Percentiles rank a stretch among this genome's conserved stretches.
These are phyloP conservation scores for Tachycineta bicolor DNA, from an alignment of 2,113 vertebrate species.

Conservation along the genomic window DNA sequence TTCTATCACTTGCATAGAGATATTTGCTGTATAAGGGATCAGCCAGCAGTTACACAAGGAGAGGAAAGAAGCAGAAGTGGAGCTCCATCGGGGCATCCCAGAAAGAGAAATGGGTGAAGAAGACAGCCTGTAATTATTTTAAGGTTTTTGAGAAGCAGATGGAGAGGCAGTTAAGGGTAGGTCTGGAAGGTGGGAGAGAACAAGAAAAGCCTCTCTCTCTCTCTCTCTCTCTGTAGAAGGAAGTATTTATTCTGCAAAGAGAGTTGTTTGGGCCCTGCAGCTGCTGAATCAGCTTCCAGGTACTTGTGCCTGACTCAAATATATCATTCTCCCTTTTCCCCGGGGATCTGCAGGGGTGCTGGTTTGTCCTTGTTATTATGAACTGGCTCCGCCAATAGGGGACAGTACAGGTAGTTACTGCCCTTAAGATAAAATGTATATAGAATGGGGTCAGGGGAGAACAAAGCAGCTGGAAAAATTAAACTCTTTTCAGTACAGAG, in stretches of 20 bases:
- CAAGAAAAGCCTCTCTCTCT: not conserved
- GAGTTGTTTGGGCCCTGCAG: not conserved
- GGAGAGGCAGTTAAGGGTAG: not conserved
- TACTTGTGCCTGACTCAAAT: not conserved
- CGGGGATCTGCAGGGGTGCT: not conserved
- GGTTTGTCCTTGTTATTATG: not conserved
- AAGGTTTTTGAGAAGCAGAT: not conserved
- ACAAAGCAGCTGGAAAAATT: not conserved
- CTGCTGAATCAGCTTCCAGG: not conserved
- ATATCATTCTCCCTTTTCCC: not conserved
- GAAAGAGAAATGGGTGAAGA: not conserved
- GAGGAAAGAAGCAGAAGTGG: not conserved
- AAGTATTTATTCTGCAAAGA: not conserved
- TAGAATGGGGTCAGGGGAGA: not conserved
- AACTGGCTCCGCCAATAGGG: not conserved
- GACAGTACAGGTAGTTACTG: not conserved
- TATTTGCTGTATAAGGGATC: not conserved
- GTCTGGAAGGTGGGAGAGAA: not conserved
- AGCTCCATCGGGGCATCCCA: not conserved
- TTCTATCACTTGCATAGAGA: not conserved
- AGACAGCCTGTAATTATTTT: not conserved
- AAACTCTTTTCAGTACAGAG: not conserved
- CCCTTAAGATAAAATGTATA: not conserved
- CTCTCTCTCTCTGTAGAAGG: not conserved
- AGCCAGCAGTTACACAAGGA: not conserved